Evolutionary conservation across 2,113 vertebrate species (phyloP).

Genomic region (Lethenteron reissneri): DNA sequence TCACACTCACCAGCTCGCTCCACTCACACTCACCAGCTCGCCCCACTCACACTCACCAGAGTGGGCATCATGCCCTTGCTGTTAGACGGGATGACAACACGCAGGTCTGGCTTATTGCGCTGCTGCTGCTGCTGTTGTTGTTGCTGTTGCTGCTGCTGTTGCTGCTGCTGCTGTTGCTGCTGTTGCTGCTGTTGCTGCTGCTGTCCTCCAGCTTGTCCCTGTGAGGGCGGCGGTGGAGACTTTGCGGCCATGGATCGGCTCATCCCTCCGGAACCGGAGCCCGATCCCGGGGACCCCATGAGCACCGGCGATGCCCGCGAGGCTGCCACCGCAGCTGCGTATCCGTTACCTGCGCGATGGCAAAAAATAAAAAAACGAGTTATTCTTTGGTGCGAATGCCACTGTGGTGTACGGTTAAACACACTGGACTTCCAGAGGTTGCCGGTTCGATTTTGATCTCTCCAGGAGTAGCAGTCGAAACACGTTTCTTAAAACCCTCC

Average conservation of each 20-base stretch:
- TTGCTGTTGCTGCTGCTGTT: conserved; percentile 26
- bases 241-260: conserved; percentile 89
- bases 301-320: background rate
- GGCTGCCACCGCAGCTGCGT: background rate
- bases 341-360: background rate
- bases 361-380: too few relatives aligned
- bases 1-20: too few relatives aligned
- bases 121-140: conserved; percentile 42
- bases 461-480: too few relatives aligned
- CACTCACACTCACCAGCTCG: too few relatives aligned
- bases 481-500: too few relatives aligned
- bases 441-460: too few relatives aligned
- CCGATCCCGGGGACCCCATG: background rate
- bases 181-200: conserved; percentile 24
- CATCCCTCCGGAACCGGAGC: conserved; percentile 20
- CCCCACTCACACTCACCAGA: conserved; percentile 34
- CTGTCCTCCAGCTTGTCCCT: conserved; percentile 64
- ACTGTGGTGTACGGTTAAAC: too few relatives aligned
- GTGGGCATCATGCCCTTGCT: conserved; percentile 98
- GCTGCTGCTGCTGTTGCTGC: background rate
- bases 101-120: conserved; percentile 77
- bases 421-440: too few relatives aligned
- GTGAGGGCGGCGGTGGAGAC: conserved; percentile 55
- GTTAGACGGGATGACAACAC: conserved; percentile 84
- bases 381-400: too few relatives aligned